Evolutionary conservation across 30 jellyfish, hydroid and myxozoan genomes (phyloP), one percentile per base, ranked within the genome.

Genomic region (Aurelia sp.): DNA sequence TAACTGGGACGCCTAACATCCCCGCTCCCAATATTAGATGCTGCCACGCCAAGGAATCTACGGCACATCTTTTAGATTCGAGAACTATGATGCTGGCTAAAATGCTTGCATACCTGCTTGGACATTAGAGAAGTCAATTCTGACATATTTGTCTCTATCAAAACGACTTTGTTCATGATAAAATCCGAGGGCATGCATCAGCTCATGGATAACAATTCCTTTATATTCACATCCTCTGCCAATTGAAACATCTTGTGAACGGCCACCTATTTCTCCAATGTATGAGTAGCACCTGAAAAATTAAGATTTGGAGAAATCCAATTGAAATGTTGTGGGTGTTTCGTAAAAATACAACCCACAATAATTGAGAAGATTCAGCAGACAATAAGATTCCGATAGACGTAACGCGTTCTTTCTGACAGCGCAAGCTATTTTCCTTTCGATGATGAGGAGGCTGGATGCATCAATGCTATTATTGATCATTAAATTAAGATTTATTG

Each of bases 131-230:
- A 27, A 76, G 66, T n/a, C 35, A 59, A 76, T 76, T 11, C 62
- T 16, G 35, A 73, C 84, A 57, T 41, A 73, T 18, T 57, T 13
- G 19, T 73, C 84, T 73, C 84, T 47, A 47, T 73, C 84, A 48
- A 41, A 73, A 0, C 84, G 47, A 48, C 84, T 73, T 22, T 73
- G 88, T 62, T 78, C 88, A 23, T 78, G 88, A 51, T 51, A 78
- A 48, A 78, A 78, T 1, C 88, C 88, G 41, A 78, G 79, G 15
- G 88, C 88, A 62, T 78, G 88, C 88, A 78, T 78, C 35, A 78
- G 62, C 68, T 78, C 88, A 19, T 78, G 88, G 23, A 78, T 61
- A 12, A 22, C 88, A 41, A 78, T 78, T 21, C 88, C 88, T 62
- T 78, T 78, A 37, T 17, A 30, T 63, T 53, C 88, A 78, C 88